Conservation (phyloP, 2,113 vertebrate species). For the Anolis carolinensis region DNA sequence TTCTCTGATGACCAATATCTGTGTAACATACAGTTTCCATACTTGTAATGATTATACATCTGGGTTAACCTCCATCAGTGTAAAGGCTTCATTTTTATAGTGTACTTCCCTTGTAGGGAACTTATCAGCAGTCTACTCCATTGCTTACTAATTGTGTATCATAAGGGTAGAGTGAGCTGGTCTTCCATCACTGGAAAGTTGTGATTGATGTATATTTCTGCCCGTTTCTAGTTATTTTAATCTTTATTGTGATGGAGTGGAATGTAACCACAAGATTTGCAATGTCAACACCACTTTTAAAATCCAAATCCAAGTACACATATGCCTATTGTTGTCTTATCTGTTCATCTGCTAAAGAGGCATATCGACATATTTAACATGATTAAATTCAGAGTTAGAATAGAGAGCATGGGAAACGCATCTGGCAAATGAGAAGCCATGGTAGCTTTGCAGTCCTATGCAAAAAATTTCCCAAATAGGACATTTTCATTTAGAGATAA, state of each 20-base stretch:
- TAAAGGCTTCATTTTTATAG: background rate
- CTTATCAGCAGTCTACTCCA: background rate
- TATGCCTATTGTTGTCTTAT: conserved; percentile 21
- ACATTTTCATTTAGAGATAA: conserved; percentile 15
- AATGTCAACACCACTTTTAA: background rate
- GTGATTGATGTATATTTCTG: background rate
- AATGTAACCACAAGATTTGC: background rate
- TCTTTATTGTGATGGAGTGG: background rate
- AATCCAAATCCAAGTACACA: background rate
- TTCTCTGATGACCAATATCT: background rate
- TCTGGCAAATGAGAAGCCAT: conserved; percentile 20
- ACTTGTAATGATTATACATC: background rate
- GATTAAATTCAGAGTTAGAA: conserved; percentile 41
- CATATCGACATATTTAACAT: conserved; percentile 16
- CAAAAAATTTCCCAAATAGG: conserved; percentile 6
- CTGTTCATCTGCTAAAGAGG: conserved; percentile 37
- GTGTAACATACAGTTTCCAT: background rate
- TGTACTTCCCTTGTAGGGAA: background rate
- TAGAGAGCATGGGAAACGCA: conserved; percentile 46
- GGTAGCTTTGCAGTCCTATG: background rate
- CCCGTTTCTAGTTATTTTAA: background rate
- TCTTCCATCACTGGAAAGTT: background rate
- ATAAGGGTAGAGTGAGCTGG: background rate
- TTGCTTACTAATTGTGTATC: background rate
- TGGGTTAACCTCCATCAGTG: background rate